Conservation (phyloP, 2,888 invertebrate genomes). For the Vanessa cardui region DNA sequence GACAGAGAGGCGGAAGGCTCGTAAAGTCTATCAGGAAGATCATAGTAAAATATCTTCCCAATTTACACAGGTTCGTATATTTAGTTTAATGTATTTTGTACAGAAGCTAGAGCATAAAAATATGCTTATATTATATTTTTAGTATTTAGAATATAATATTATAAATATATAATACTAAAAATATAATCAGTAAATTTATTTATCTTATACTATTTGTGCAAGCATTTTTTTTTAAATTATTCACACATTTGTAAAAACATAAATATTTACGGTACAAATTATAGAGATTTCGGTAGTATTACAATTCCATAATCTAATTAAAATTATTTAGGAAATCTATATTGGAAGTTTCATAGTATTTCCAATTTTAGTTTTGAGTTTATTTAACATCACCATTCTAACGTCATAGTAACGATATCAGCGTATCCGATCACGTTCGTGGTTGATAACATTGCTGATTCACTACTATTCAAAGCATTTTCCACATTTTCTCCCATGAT, state of each 20-base stretch:
- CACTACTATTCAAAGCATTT: conserved; percentile 48
- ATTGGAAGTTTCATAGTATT: background rate
- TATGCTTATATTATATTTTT: too few relatives aligned
- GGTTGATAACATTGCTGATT: conserved; percentile 61
- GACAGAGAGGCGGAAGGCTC: conserved; percentile 92
- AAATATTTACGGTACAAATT: too few relatives aligned
- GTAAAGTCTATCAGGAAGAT: conserved; percentile 95
- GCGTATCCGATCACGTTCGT: conserved; percentile 66
- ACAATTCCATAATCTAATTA: too few relatives aligned
- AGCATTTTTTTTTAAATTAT: too few relatives aligned
- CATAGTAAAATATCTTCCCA: conserved; percentile 91
- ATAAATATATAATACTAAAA: too few relatives aligned
- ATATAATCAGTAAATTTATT: too few relatives aligned
- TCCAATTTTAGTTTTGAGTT: conserved; percentile 19
- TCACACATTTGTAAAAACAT: too few relatives aligned
- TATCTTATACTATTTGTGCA: too few relatives aligned
- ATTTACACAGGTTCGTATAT: conserved; percentile 85
- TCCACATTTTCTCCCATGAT: conserved; percentile 38
- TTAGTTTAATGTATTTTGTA: background rate
- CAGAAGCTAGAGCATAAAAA: too few relatives aligned
- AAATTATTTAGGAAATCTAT: too few relatives aligned
- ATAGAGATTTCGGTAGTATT: too few relatives aligned
- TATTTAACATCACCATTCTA: conserved; percentile 19
- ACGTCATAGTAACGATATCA: conserved; percentile 49
- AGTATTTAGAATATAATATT: too few relatives aligned